Percentiles rank a stretch among this genome's conserved stretches.
Evolutionary conservation across 2,888 invertebrate genomes (phyloP).

Genomic region (Achlya flavicornis): DNA sequence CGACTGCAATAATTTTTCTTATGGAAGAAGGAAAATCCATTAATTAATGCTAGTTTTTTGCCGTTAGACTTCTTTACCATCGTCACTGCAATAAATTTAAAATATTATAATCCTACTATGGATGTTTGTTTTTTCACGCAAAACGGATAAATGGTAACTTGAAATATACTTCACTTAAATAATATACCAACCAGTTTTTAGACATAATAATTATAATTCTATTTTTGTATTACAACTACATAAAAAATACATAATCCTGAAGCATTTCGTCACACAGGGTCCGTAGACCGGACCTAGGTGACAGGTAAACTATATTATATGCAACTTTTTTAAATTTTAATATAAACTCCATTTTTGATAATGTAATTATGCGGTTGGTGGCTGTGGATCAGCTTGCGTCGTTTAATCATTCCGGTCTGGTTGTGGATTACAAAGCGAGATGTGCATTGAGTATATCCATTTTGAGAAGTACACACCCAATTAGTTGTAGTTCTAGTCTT

Average conservation of each 20-base stretch:
- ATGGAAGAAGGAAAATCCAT: conserved; percentile 18
- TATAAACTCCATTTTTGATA: background rate
- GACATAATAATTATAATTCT: too few species aligned
- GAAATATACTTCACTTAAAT: too few species aligned
- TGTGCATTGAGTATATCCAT: background rate
- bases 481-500: background rate
- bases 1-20: conserved; percentile 1
- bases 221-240: too few species aligned
- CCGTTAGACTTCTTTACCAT: conserved; percentile 16
- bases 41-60: conserved; percentile 15
- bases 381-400: background rate
- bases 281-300: too few species aligned
- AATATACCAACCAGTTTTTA: too few species aligned
- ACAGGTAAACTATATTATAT: too few species aligned
- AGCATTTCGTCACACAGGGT: too few species aligned
- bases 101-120: too few species aligned
- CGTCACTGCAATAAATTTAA: conserved; percentile 15
- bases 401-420: background rate
- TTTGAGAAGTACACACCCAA: background rate
- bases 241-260: too few species aligned
- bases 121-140: too few species aligned
- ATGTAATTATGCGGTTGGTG: background rate
- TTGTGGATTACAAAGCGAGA: background rate
- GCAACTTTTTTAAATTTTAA: background rate
- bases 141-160: too few species aligned